Evolutionary conservation across 2,113 vertebrate species (phyloP).

Genomic region (Aleadryas rufinucha): DNA sequence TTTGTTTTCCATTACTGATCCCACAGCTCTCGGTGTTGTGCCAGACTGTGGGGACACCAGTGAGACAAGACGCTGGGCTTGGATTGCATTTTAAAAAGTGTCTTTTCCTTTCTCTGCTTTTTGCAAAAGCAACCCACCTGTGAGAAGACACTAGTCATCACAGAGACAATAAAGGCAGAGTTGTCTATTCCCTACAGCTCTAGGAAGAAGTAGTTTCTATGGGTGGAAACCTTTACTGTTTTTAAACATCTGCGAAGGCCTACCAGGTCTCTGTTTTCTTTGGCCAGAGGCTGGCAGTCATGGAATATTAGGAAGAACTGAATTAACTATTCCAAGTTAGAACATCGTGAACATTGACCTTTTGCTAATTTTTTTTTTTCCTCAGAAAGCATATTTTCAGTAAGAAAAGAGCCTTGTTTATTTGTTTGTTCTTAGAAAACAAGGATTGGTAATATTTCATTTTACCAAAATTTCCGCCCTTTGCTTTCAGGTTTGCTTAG

Average conservation of each 20-base stretch:
- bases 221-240: not conserved
- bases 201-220: not conserved
- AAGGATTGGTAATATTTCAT: not conserved
- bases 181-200: not conserved
- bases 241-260: not conserved
- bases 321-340: not conserved
- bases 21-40: not conserved
- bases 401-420: not conserved
- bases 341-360: not conserved
- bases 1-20: not conserved
- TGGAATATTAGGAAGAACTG: not conserved
- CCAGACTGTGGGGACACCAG: not conserved
- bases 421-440: not conserved
- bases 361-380: not conserved
- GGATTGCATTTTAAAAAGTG: not conserved
- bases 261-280: not conserved
- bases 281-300: not conserved
- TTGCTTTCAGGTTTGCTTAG: not conserved
- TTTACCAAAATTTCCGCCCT: rapidly evolving
- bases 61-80: not conserved
- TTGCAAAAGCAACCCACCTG: not conserved
- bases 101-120: not conserved
- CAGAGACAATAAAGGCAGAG: not conserved
- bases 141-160: not conserved
- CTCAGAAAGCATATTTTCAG: not conserved